Conservation (phyloP, 2,797 vertebrate species). For the Protosalanx chinensis region DNA sequence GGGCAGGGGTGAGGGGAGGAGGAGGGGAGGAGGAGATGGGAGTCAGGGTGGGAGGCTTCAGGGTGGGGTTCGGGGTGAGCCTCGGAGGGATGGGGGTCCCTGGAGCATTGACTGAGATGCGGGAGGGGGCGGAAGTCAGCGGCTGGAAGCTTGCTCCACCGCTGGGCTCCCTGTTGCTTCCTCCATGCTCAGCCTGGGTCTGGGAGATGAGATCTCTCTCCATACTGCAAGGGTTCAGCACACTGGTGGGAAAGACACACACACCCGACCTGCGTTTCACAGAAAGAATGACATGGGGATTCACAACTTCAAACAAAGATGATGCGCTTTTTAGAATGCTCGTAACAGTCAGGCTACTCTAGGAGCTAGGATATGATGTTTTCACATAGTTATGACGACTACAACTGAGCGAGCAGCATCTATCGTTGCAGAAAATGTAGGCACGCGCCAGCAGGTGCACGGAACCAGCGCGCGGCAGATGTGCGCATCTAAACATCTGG, state of each 20-base stretch:
- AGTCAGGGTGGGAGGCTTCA: constrained; percentile 60
- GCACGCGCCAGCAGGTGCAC: constrained; percentile 1
- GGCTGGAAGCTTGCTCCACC: constrained; percentile 21
- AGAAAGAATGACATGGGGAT: background rate
- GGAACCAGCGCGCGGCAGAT: background rate
- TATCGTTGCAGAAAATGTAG: background rate
- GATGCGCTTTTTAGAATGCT: background rate
- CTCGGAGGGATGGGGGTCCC: constrained; percentile 57
- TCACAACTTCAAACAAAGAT: background rate
- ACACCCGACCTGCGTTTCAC: background rate
- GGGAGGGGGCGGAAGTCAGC: background rate
- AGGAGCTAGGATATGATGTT: too few species aligned
- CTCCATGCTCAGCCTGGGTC: constrained; percentile 46
- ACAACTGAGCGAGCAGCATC: background rate
- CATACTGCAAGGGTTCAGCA: constrained; percentile 49
- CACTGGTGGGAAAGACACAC: constrained; percentile 27
- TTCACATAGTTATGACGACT: background rate
- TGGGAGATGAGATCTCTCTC: constrained; percentile 51
- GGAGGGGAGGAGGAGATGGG: constrained; percentile 59
- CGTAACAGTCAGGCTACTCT: too few species aligned
- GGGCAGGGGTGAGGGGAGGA: constrained; percentile 19
- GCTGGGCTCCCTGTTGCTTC: background rate
- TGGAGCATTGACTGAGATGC: background rate
- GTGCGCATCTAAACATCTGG: background rate
- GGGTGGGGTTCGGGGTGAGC: constrained; percentile 64